Conservation (phyloP, 2,888 invertebrate genomes). For the Palloptera scutellata region DNA sequence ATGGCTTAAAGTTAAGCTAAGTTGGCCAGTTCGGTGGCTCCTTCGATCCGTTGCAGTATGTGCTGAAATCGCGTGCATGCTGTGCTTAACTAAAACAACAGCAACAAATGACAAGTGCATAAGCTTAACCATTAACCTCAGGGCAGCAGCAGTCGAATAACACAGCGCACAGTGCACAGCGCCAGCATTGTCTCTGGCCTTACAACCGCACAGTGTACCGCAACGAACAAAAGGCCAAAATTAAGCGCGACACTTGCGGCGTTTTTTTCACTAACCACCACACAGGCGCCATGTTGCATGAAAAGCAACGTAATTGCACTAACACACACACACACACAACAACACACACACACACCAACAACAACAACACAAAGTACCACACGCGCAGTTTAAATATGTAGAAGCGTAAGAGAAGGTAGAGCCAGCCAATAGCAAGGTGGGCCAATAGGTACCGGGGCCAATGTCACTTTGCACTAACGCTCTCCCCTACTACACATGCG, state of each 20-base stretch:
- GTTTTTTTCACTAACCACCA: neutral
- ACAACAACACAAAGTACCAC: neutral
- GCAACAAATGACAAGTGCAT: neutral
- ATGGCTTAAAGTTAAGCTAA: constrained; percentile 11
- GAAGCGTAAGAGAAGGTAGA: neutral
- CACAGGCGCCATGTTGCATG: neutral
- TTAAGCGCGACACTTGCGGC: constrained; percentile 3
- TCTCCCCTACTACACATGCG: too few relatives aligned
- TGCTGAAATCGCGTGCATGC: neutral
- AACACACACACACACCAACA: constrained; percentile 7
- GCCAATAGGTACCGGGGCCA: neutral
- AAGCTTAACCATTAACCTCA: neutral
- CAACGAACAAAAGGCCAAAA: constrained; percentile 9
- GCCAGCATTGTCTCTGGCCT: too few relatives aligned
- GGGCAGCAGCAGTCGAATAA: too few relatives aligned
- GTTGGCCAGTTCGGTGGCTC: neutral
- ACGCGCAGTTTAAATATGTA: neutral
- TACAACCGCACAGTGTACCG: too few relatives aligned
- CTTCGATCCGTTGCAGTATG: neutral
- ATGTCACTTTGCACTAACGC: too few relatives aligned
- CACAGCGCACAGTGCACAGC: too few relatives aligned
- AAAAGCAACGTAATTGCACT: neutral
- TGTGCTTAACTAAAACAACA: neutral
- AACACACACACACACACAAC: neutral
- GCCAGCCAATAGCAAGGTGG: neutral